Evolutionary conservation across 2,888 invertebrate genomes (phyloP).

Genomic region (Philaethria dido): DNA sequence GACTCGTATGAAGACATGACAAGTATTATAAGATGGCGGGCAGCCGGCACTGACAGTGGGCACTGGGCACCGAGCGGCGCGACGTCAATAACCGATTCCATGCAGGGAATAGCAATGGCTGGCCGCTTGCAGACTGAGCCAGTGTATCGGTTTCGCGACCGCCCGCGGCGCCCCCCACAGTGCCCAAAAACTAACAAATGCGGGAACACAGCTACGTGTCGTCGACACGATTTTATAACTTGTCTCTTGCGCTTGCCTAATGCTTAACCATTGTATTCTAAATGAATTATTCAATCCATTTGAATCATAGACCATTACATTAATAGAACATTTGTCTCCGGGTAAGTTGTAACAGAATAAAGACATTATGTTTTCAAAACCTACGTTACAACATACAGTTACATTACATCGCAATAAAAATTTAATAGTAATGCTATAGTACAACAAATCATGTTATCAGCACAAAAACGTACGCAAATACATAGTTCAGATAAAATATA

Average conservation of each 20-base stretch:
- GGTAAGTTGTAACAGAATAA: neutral
- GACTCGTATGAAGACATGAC: conserved; percentile 23
- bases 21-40: conserved; percentile 26
- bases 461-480: neutral
- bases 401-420: neutral
- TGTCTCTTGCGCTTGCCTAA: conserved; percentile 28
- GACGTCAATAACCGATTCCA: conserved; percentile 41
- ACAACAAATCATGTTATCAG: neutral
- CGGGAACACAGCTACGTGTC: conserved; percentile 27
- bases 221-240: conserved; percentile 24
- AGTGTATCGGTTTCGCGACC: conserved; percentile 60
- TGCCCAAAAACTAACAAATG: conserved; percentile 68
- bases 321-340: neutral
- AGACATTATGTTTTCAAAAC: too few species aligned
- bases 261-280: conserved; percentile 15
- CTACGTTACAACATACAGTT: too few species aligned
- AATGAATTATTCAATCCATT: conserved; percentile 3
- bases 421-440: neutral
- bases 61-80: conserved; percentile 34
- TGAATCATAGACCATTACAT: too few species aligned
- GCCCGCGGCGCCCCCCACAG: conserved; percentile 65
- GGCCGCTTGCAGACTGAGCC: conserved; percentile 40
- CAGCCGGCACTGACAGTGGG: neutral
- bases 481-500: neutral
- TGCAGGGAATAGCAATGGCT: conserved; percentile 40